Evolutionary conservation across 2,113 vertebrate species (phyloP).

Genomic region (Globicephala melas): DNA sequence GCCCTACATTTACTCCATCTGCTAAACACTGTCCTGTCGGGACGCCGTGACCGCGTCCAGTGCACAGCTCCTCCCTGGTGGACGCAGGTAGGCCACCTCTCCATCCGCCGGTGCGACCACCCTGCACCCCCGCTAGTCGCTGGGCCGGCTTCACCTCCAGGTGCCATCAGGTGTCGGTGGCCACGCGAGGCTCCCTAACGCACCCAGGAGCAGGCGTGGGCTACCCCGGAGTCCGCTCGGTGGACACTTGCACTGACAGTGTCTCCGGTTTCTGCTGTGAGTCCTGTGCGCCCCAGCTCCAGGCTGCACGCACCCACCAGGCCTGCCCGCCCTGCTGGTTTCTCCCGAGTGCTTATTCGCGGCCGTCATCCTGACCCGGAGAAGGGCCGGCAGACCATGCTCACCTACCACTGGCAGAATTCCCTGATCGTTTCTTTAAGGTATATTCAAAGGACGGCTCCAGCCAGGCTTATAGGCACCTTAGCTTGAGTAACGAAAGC

Average conservation of each 20-base stretch:
- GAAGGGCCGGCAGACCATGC: background rate
- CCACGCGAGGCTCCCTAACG: background rate
- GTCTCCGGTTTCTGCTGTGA: background rate
- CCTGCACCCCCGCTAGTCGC: background rate
- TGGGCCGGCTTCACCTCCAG: background rate
- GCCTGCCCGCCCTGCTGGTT: background rate
- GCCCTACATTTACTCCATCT: background rate
- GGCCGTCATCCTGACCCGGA: background rate
- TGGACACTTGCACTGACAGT: background rate
- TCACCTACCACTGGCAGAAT: background rate
- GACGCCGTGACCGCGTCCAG: background rate
- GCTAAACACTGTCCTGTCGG: background rate
- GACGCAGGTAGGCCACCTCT: background rate
- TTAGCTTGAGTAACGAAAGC: background rate
- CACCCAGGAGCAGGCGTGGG: background rate
- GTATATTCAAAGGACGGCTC: background rate
- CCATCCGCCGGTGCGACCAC: background rate
- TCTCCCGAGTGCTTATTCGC: background rate
- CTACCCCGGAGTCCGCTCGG: background rate
- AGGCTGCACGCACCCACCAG: background rate
- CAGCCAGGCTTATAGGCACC: background rate
- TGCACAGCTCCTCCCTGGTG: background rate
- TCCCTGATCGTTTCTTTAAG: background rate
- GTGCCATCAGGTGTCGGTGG: background rate
- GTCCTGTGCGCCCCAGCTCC: background rate